Percentiles rank a stretch among this genome's conserved stretches.
Conservation (phyloP, 30 jellyfish, hydroid and myxozoan genomes). For the Hydractinia symbiolongicarpus region DNA sequence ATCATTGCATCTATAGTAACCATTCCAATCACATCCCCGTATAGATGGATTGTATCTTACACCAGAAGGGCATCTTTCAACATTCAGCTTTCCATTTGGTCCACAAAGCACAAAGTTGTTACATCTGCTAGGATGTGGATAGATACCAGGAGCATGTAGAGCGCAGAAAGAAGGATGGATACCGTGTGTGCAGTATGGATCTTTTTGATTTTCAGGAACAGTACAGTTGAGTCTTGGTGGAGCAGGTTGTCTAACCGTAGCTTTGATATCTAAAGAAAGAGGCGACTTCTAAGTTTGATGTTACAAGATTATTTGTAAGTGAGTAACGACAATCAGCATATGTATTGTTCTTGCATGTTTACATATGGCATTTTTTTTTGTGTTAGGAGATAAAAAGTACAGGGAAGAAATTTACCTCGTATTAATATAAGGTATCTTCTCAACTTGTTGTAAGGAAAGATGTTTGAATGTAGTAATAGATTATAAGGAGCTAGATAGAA, state of each 20-base stretch:
- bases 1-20: not conserved
- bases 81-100: not conserved
- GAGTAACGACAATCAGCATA: no score
- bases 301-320: no score
- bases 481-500: slow-evolving; percentile 2
- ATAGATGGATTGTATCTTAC: not conserved
- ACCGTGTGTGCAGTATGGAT: not conserved
- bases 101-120: not conserved
- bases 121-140: slow-evolving; percentile 9
- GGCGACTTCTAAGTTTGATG: no score
- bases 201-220: not conserved
- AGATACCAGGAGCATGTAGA: not conserved
- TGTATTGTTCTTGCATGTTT: no score
- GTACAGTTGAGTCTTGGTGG: no score
- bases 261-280: no score
- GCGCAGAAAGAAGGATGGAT: slow-evolving; percentile 8
- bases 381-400: no score
- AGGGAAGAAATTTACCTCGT: not conserved
- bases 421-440: not conserved
- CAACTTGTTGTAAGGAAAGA: not conserved
- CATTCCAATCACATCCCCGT: not conserved
- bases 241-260: no score
- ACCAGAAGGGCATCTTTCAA: not conserved
- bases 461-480: not conserved
- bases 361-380: no score